phyloP scores from a whole-genome alignment of 2,113 vertebrate species.

The Agelaius tricolor region DNA sequence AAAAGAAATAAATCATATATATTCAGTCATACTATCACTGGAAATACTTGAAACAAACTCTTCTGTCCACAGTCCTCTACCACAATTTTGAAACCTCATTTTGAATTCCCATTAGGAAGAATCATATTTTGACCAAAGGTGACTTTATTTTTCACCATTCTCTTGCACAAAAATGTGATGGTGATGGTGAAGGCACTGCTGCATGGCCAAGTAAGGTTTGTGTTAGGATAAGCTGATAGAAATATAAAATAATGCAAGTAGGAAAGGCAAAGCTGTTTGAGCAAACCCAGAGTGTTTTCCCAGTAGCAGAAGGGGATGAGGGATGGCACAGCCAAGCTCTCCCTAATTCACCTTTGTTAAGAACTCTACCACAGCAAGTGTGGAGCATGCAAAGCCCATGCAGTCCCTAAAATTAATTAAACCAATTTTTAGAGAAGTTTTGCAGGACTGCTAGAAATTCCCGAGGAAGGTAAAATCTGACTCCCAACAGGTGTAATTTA shows the following conservation, averaged over 20 bases:
- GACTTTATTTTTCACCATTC: background rate
- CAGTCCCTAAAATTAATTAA: background rate
- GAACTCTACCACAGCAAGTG: background rate
- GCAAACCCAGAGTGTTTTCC: background rate
- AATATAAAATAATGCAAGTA: background rate
- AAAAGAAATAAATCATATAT: background rate
- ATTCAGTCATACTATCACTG: constrained; percentile 29
- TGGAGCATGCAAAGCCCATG: background rate
- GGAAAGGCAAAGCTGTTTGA: background rate
- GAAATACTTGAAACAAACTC: constrained; percentile 52
- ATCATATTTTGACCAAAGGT: background rate
- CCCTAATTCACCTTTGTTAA: background rate
- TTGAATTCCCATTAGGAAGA: background rate
- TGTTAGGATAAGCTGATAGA: background rate
- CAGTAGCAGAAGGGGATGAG: background rate
- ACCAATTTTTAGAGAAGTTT: background rate
- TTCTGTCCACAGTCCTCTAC: background rate
- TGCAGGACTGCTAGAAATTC: background rate
- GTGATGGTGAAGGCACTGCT: background rate
- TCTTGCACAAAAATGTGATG: fast-evolving
- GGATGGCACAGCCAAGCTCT: background rate
- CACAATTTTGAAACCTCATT: background rate
- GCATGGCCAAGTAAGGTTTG: background rate
- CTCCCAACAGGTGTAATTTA: background rate
- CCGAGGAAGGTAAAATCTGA: background rate